Percentiles rank a stretch among this genome's conserved stretches.
Evolutionary conservation across 2,113 vertebrate genomes (phyloP).

Genomic region (Macquaria australasica): DNA sequence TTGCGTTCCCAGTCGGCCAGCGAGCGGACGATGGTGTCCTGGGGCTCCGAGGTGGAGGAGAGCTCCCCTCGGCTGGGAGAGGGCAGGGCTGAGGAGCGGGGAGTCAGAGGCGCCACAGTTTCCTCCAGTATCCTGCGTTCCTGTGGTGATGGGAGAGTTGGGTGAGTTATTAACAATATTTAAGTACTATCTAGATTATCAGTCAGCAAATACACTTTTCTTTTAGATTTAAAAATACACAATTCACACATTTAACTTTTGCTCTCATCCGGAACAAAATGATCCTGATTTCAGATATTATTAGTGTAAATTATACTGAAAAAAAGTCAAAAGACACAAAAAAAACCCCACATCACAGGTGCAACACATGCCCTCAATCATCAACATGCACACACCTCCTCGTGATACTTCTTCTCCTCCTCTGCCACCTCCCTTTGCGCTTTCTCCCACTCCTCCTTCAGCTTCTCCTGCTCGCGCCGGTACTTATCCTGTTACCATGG

Average conservation of each 20-base stretch:
- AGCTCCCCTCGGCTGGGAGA: constrained; percentile 85
- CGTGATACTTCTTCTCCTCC: constrained; percentile 94
- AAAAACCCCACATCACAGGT: not conserved
- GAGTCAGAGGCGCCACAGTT: constrained; percentile 91
- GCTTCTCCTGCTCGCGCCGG: constrained; percentile 93
- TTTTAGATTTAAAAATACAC: not conserved
- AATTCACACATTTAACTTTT: not conserved
- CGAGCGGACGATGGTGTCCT: constrained; percentile 75
- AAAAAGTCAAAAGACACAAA: not conserved
- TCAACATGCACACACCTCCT: constrained; percentile 88
- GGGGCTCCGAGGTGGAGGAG: constrained; percentile 64
- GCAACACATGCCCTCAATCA: not conserved
- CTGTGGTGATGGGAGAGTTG: constrained; percentile 73
- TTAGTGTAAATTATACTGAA: not conserved
- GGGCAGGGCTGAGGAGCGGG: constrained; percentile 73
- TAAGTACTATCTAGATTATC: not conserved
- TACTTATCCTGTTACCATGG: constrained; percentile 91
- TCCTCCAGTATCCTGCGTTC: constrained; percentile 96
- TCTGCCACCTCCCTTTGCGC: constrained; percentile 97
- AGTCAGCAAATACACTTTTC: not conserved
- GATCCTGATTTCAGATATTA: not conserved
- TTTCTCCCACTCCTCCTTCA: constrained; percentile 97
- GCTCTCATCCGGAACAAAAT: not conserved
- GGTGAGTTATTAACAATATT: not conserved
- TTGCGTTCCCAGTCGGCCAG: constrained; percentile 82